phyloP scores from a whole-genome alignment of 2,797 vertebrate species.

The Enteromius afrohamiltoni region DNA sequence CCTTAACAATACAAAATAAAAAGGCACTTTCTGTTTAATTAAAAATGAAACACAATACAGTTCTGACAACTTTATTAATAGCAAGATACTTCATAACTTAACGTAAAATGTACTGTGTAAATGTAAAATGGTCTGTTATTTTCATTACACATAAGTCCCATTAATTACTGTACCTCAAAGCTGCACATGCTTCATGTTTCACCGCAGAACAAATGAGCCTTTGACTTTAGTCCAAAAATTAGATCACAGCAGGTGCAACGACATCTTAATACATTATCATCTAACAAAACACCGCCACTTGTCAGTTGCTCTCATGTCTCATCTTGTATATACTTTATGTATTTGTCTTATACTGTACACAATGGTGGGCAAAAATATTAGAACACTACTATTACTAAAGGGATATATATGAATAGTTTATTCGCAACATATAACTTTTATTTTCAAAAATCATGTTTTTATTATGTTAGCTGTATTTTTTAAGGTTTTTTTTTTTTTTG shows the following conservation, averaged over 20 bases:
- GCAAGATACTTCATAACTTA: neutral
- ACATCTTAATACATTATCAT: neutral
- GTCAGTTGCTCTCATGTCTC: neutral
- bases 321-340: neutral
- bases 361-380: too few relatives aligned
- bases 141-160: neutral
- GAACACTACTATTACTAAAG: too few relatives aligned
- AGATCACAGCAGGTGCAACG: conserved; percentile 16
- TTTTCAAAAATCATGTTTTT: too few relatives aligned
- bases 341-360: neutral
- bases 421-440: too few relatives aligned
- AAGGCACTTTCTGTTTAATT: neutral
- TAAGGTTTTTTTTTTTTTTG: too few relatives aligned
- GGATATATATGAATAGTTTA: too few relatives aligned
- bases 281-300: neutral
- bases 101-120: too few relatives aligned
- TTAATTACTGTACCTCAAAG: conserved; percentile 17
- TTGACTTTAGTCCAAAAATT: neutral
- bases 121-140: neutral
- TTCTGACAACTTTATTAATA: neutral
- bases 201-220: neutral
- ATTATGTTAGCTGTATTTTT: too few relatives aligned
- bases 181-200: neutral
- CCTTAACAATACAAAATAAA: neutral
- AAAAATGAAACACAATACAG: neutral